Percentiles rank a stretch among this genome's conserved stretches.
Conservation (phyloP, 2,888 invertebrate genomes). For the Meganola albula region DNA sequence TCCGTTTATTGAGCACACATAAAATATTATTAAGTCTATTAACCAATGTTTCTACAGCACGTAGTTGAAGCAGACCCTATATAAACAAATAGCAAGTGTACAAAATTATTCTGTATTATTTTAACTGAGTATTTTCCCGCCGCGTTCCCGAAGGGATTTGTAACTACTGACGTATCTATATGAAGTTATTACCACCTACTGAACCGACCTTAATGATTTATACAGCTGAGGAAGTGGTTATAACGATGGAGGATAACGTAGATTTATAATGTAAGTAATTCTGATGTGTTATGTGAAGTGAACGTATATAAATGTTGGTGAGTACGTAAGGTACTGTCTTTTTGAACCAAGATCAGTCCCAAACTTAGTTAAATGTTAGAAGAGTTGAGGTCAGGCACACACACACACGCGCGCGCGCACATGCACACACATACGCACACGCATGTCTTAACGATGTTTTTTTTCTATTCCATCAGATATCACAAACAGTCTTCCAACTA, state of each 20-base stretch:
- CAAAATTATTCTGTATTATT: constrained; percentile 33
- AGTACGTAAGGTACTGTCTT: too few species aligned
- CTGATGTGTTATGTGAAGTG: too few species aligned
- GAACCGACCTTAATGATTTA: constrained; percentile 40
- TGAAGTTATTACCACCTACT: constrained; percentile 43
- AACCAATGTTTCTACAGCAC: constrained; percentile 6
- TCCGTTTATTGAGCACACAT: neutral
- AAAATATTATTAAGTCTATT: constrained; percentile 4
- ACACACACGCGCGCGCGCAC: too few species aligned
- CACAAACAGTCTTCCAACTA: too few species aligned
- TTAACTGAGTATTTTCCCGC: constrained; percentile 29
- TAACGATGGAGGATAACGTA: neutral
- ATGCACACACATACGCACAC: too few species aligned
- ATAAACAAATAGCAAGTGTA: constrained; percentile 11
- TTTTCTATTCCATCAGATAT: too few species aligned
- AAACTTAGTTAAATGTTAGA: too few species aligned
- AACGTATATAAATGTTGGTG: too few species aligned
- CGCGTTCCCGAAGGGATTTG: constrained; percentile 38
- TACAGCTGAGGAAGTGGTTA: constrained; percentile 28
- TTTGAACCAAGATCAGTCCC: too few species aligned
- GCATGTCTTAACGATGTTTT: too few species aligned
- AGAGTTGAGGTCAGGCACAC: too few species aligned
- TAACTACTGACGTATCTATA: constrained; percentile 45
- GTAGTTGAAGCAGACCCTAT: constrained; percentile 2
- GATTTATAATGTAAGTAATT: too few species aligned